Conservation (phyloP, 2,113 vertebrate genomes). For the Mugil cephalus region DNA sequence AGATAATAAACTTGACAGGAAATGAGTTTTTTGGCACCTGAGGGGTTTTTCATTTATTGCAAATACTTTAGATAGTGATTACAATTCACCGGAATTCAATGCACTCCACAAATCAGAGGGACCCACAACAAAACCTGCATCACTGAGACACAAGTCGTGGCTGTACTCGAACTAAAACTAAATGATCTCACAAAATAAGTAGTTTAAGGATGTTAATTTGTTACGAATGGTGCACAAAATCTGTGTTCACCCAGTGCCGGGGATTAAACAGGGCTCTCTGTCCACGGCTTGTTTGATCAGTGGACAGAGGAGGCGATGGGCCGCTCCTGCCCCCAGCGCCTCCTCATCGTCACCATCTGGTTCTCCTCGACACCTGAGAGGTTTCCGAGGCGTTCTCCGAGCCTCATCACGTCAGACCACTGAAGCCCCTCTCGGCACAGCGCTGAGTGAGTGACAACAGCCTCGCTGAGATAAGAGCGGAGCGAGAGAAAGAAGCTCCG, state of each 20-base stretch:
- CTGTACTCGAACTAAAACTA: background rate
- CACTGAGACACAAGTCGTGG: no score
- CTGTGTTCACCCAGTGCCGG: slow-evolving; percentile 20
- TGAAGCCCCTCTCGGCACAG: slow-evolving; percentile 74
- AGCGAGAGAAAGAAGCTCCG: slow-evolving; percentile 63
- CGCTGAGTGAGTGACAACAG: slow-evolving; percentile 82
- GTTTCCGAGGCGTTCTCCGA: slow-evolving; percentile 59
- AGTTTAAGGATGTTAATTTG: background rate
- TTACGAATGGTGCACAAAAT: background rate
- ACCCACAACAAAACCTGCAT: no score
- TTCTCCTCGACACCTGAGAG: slow-evolving; percentile 69
- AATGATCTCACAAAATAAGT: background rate
- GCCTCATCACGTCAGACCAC: slow-evolving; percentile 62
- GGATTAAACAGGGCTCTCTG: slow-evolving; percentile 40
- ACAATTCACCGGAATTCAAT: no score
- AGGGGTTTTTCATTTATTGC: no score
- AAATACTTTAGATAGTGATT: no score
- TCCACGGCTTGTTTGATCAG: slow-evolving; percentile 45
- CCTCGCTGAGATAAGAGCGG: slow-evolving; percentile 74
- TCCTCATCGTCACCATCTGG: slow-evolving; percentile 73
- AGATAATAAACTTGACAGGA: no score
- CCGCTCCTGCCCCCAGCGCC: slow-evolving; percentile 28
- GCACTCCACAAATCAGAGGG: no score
- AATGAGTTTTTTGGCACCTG: no score
- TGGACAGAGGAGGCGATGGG: slow-evolving; percentile 51